Base-by-base conservation (phyloP, 2,797 vertebrate genomes). In the Xiphophorus birchmanni region DNA sequence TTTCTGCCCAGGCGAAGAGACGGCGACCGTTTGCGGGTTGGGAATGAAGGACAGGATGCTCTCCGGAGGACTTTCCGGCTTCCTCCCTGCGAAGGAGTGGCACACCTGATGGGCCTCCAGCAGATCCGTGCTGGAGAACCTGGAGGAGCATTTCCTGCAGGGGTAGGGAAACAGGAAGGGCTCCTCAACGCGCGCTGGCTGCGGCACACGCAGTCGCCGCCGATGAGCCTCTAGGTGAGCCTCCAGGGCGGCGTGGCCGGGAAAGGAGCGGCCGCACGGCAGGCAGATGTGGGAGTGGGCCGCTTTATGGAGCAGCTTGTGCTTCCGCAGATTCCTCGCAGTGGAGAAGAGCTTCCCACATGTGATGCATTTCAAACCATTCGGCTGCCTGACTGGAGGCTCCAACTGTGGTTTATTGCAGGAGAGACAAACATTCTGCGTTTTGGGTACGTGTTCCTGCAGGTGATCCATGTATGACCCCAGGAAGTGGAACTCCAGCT, bases 101-200 rank as follows among this genome's bases (percentile, higher is more conserved):
- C 86, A 83, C 44, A 91, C 84, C 82, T 93, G 90, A 87, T 92
- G 92, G 29, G 87, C 85, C 69, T 82, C 85, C 5, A 92, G 91
- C 50, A 92, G 82, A 65, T 91, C 92, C 23, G 81, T 73, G 10
- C 82, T 88, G 21, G 88, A 91, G 80, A 92, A 93, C 69, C 60
- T 81, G 69, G 81, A 83, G 6, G 76, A 77, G 75, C 93, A 93
- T 74, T 72, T 83, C 56, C 77, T 82, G 77, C 93, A 93, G 67
- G 54, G 76, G 77, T 91, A 81, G 2, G 86, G 82, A 74, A 90
- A 92, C 32, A 72, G 35, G 15, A 91, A 58, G 0, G 89, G 86
- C 69, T 90, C 81, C 4, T 82, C 21, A 0, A 82, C 67, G 44
- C 78, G 77, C n/a, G 78, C 74, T 26, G 91, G 88, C 13, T 80